phyloP scores from a whole-genome alignment of 1,140 invertebrate genomes.

The Diploscapter pachys region DNA sequence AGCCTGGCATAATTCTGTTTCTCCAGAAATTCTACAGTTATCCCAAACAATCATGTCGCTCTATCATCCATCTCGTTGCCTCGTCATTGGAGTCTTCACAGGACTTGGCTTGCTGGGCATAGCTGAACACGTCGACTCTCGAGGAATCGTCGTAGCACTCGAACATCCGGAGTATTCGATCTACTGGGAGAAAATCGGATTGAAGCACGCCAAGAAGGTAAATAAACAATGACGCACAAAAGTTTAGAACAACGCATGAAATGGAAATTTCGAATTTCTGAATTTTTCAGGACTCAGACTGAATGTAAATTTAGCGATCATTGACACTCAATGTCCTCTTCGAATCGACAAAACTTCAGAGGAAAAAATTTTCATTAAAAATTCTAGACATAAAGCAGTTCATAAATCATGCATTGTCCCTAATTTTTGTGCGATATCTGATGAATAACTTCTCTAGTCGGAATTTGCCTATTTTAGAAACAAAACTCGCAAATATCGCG shows the following conservation, averaged over 20 bases:
- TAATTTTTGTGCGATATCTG: too few species aligned
- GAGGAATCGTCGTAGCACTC: constrained; percentile 41
- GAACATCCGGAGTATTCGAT: constrained; percentile 40
- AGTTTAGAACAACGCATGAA: too few species aligned
- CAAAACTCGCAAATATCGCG: constrained; percentile 34
- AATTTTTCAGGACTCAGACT: too few species aligned
- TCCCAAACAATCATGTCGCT: constrained; percentile 35
- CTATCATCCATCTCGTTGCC: constrained; percentile 38
- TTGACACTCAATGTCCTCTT: too few species aligned
- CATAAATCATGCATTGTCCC: too few species aligned
- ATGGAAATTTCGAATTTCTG: too few species aligned
- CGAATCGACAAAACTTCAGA: too few species aligned
- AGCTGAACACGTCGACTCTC: constrained; percentile 35
- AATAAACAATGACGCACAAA: background rate
- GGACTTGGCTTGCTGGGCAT: constrained; percentile 40
- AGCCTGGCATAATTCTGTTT: constrained; percentile 31
- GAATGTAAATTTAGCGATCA: too few species aligned
- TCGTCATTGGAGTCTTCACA: constrained; percentile 40
- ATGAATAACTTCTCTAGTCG: too few species aligned
- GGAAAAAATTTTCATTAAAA: too few species aligned
- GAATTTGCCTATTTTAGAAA: constrained; percentile 29
- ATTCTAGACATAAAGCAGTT: too few species aligned
- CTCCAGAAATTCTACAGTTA: constrained; percentile 40
- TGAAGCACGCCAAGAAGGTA: constrained; percentile 37
- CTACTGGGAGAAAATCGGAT: constrained; percentile 41